Evolutionary conservation across 1,140 invertebrate species (phyloP).

Genomic region (Harpegnathos saltator): DNA sequence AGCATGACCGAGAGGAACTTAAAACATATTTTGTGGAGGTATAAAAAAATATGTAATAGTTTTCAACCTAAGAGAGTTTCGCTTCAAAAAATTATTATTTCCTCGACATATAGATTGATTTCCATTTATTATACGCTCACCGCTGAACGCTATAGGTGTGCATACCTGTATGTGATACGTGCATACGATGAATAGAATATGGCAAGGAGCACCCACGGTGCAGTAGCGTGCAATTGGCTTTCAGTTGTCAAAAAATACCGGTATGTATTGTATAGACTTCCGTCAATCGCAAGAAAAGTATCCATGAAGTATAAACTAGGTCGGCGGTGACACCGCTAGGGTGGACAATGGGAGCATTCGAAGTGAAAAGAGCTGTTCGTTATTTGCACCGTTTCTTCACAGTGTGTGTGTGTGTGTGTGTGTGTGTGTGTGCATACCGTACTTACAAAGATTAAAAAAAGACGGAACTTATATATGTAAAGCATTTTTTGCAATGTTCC

Average conservation of each 20-base stretch:
- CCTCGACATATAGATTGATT: not conserved
- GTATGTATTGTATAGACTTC: slow-evolving; percentile 47
- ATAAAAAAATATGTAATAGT: not conserved
- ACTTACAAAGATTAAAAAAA: slow-evolving; percentile 49
- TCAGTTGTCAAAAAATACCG: slow-evolving; percentile 43
- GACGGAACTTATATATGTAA: not conserved
- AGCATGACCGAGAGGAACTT: not conserved
- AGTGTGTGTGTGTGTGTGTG: not conserved
- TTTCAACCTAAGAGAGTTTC: not conserved
- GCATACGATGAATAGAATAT: slow-evolving; percentile 4
- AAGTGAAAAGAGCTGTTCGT: slow-evolving; percentile 12
- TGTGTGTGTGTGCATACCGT: not conserved
- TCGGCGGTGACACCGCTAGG: slow-evolving; percentile 10
- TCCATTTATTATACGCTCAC: slow-evolving; percentile 15
- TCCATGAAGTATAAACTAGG: slow-evolving; percentile 17
- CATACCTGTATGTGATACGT: not conserved
- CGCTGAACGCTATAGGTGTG: too few species aligned
- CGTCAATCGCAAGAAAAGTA: slow-evolving; percentile 40
- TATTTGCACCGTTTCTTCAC: slow-evolving; percentile 30
- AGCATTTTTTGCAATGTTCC: not conserved
- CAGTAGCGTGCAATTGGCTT: slow-evolving; percentile 49
- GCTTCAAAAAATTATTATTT: slow-evolving; percentile 19
- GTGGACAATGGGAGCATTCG: slow-evolving; percentile 52
- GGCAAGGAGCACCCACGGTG: not conserved
- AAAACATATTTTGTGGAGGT: not conserved